Evolutionary conservation across 2,797 vertebrate genomes (phyloP).

Genomic region (Dendrocincla tyrannina): DNA sequence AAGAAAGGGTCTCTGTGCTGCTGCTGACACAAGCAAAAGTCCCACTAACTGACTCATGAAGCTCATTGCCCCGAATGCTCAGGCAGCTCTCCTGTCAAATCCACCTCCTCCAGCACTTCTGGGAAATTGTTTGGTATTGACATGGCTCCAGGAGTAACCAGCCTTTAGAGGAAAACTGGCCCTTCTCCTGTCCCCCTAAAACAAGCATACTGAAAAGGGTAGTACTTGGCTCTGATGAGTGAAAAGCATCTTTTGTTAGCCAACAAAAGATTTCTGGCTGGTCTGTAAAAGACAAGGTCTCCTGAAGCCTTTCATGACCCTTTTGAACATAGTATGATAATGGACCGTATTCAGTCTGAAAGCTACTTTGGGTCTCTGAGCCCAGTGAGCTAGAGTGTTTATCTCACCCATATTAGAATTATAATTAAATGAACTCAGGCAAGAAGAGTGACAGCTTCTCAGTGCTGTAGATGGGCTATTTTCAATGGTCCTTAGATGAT

Average conservation of each 20-base stretch:
- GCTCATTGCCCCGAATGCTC: background rate
- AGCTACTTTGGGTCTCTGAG: slow-evolving; percentile 13
- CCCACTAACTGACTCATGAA: background rate
- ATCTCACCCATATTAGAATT: background rate
- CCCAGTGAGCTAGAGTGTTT: slow-evolving; percentile 29
- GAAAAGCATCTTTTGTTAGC: slow-evolving; percentile 57
- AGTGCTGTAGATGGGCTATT: background rate
- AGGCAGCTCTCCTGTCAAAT: background rate
- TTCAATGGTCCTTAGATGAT: slow-evolving; percentile 10
- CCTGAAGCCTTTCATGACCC: slow-evolving; percentile 28
- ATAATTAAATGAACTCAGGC: slow-evolving; percentile 3
- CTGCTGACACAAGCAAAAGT: background rate
- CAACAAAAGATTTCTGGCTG: slow-evolving; percentile 51
- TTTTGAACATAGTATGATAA: slow-evolving; percentile 31
- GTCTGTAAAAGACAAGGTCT: slow-evolving; percentile 11
- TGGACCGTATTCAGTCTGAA: slow-evolving; percentile 34
- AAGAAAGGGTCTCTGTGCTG: background rate
- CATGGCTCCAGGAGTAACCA: background rate
- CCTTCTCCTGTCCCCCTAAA: background rate
- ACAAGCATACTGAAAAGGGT: slow-evolving; percentile 23
- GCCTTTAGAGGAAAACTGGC: background rate
- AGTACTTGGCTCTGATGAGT: slow-evolving; percentile 41
- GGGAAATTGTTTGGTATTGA: slow-evolving; percentile 35
- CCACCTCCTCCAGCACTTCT: background rate
- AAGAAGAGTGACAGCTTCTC: slow-evolving; percentile 26